Evolutionary conservation across 2,888 invertebrate genomes (phyloP), one percentile per base, ranked within the genome.

Genomic region (Cremastinae sp.): DNA sequence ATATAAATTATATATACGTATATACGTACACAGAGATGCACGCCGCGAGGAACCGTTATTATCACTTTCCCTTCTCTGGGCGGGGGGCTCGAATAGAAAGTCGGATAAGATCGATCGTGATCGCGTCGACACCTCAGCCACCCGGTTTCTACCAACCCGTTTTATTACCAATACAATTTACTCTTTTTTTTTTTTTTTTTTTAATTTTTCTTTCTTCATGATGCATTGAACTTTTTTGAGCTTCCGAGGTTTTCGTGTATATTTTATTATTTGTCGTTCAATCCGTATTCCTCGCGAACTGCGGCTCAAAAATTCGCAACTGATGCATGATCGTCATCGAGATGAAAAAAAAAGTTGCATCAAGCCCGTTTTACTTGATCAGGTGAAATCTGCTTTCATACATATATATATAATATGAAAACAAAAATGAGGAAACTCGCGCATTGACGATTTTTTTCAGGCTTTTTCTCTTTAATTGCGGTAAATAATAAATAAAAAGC

Each of bases 31-130:
- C 55, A 70, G 66, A 64, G 61, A 49, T n/a, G n/a, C n/a, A n/a
- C n/a, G n/a, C n/a, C n/a, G n/a, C n/a, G 70, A 61, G 53, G 28
- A 61, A 71, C 75, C 72, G 79, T 77, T 77, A 80, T 74, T 77
- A 76, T 78, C 78, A 83, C 84, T 84, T 83, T 84, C 84, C 79
- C 79, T 70, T 78, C 71, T 61, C 56, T 70, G 70, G 61, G 80
- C 71, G 74, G 45, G 56, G n/a, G 56, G 53, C 75, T 72, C 71
- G 53, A 79, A 76, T 80, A 80, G 82, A 83, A 84, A 84, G 83
- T 86, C 79, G 85, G 84, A 80, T 80, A 83, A 73, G 70, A 77
- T 78, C 78, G 79, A 77, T 78, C 72, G 79, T 75, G 80, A 70
- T 66, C 79, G 80, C 80, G 75, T 81, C 72, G 80, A 80, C 74